Percentiles rank a stretch among this genome's conserved stretches.
These are phyloP conservation scores for Drosophila orena DNA, from an alignment of 1,140 invertebrate species.

Conservation along the genomic window DNA sequence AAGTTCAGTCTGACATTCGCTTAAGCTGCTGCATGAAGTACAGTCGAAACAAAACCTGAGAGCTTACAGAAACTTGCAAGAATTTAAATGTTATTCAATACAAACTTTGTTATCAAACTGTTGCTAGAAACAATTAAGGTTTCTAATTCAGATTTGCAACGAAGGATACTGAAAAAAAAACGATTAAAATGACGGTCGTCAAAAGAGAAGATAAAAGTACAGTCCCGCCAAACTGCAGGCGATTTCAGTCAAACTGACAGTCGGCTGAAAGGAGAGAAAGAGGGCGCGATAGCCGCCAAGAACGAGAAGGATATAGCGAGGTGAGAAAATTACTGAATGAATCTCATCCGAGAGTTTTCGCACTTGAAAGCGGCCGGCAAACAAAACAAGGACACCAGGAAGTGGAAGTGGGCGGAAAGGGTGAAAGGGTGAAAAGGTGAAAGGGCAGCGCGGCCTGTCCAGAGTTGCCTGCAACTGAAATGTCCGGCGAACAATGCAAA, in stretches of 20 bases:
- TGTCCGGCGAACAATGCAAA: constrained; percentile 34
- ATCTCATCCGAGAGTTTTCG: constrained; percentile 50
- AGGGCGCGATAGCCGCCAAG: background rate
- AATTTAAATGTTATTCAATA: background rate
- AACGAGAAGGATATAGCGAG: constrained; percentile 1
- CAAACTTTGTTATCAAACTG: no score
- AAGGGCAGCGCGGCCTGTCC: constrained; percentile 18
- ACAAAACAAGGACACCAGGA: constrained; percentile 41
- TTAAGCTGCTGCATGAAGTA: background rate
- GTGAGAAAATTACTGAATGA: constrained; percentile 38
- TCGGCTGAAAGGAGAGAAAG: background rate
- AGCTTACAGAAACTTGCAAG: background rate
- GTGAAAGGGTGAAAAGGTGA: background rate
- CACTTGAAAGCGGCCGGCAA: constrained; percentile 40
- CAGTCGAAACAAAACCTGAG: background rate
- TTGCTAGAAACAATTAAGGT: background rate
- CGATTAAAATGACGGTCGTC: background rate
- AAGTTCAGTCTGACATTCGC: background rate
- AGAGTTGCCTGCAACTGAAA: constrained; percentile 51
- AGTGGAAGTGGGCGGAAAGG: constrained; percentile 4
- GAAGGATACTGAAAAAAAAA: background rate
- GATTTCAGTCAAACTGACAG: constrained; percentile 36
- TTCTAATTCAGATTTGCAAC: background rate
- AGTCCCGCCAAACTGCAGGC: constrained; percentile 25
- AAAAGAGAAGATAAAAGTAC: constrained; percentile 1